Evolutionary conservation across 2,888 invertebrate genomes (phyloP).

Genomic region (Eupithecia inturbata): DNA sequence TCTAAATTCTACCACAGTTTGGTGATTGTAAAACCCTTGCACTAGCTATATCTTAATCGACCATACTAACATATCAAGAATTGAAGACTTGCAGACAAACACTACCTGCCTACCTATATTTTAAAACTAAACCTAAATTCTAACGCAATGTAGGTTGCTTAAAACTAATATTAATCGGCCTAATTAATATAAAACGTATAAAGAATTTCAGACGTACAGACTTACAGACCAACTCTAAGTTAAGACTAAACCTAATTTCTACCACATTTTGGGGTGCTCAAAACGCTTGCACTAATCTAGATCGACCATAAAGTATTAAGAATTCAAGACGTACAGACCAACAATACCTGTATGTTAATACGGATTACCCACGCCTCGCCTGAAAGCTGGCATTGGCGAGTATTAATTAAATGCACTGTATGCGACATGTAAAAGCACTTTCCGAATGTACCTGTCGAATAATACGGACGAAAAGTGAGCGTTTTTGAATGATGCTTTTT

Average conservation of each 20-base stretch:
- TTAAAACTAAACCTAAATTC: not conserved
- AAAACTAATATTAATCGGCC: no score
- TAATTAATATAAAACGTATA: no score
- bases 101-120: no score
- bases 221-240: not conserved
- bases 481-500: slow-evolving; percentile 22
- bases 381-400: slow-evolving; percentile 43
- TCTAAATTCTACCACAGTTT: no score
- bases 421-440: slow-evolving; percentile 47
- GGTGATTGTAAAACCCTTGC: no score
- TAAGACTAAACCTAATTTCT: not conserved
- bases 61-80: no score
- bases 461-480: slow-evolving; percentile 32
- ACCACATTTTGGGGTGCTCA: slow-evolving; percentile 13
- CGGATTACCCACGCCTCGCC: slow-evolving; percentile 41
- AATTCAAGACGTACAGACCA: slow-evolving; percentile 31
- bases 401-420: slow-evolving; percentile 49
- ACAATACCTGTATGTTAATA: slow-evolving; percentile 35
- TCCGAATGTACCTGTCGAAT: slow-evolving; percentile 43
- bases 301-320: slow-evolving; percentile 13
- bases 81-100: not conserved
- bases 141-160: slow-evolving; percentile 10
- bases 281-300: not conserved
- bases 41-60: no score
- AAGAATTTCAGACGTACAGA: no score